phyloP scores from a whole-genome alignment of 1,140 invertebrate species.

The Conus ventricosus region DNA sequence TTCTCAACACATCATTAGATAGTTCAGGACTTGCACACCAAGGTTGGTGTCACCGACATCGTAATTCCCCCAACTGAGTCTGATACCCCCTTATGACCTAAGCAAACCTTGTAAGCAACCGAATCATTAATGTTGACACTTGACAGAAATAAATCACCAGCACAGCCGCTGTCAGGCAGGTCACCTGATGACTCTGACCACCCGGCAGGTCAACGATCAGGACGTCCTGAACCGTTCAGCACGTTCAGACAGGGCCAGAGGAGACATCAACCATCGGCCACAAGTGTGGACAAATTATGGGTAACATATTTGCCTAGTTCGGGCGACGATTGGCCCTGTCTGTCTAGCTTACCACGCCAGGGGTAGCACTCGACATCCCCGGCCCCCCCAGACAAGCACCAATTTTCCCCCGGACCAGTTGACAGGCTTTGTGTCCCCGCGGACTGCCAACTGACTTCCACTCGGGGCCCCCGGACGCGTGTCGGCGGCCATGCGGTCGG shows the following conservation, averaged over 20 bases:
- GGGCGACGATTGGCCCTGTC: background rate
- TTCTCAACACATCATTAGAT: no score
- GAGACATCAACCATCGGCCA: background rate
- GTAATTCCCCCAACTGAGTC: no score
- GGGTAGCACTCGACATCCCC: background rate
- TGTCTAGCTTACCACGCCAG: background rate
- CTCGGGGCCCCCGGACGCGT: background rate
- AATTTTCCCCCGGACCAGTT: conserved; percentile 10
- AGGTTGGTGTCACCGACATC: no score
- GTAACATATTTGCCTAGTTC: background rate
- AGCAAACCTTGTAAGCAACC: background rate
- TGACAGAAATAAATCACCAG: conserved; percentile 12
- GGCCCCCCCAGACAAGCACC: conserved; percentile 4
- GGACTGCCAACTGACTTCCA: background rate
- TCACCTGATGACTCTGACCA: background rate
- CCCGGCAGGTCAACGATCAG: background rate
- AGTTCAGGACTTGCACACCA: no score
- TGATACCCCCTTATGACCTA: no score
- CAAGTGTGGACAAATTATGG: background rate
- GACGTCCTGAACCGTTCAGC: background rate
- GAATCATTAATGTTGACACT: background rate
- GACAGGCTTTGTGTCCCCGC: conserved; percentile 16
- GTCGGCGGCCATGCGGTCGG: conserved; percentile 9
- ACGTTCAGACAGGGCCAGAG: background rate
- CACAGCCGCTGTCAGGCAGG: background rate